Evolutionary conservation across 2,113 vertebrate genomes (phyloP), one percentile per base, ranked within the genome.

Genomic region (Emberiza fucata): DNA sequence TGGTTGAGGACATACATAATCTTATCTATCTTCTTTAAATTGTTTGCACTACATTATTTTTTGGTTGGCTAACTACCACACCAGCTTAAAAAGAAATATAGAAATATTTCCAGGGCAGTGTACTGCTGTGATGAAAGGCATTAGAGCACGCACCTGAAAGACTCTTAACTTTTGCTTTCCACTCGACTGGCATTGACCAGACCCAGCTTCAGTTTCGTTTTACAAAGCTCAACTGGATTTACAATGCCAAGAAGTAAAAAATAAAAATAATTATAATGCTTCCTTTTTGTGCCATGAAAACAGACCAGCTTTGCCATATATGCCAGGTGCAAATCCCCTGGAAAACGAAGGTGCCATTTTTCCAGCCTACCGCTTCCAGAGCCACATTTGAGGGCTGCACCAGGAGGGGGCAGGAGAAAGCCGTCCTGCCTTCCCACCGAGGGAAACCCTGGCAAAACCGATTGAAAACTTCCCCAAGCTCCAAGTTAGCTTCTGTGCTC

Each of bases 361-460:
- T 82, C 14, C 73, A 90, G 63, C 14, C 27, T 50, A 47, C 61
- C 4, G 63, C 48, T 90, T 54, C n/a, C 77, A 61, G 72, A 81
- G 77, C 37, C 93, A 94, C 90, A 51, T 86, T 85, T 35, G 86
- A 92, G 63, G 59, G 53, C 89, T 97, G 71, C 61, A 95, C 97
- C 97, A 97, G 96, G 95, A 94, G 96, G 88, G 97, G 96, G 96
- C 97, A 97, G 96, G 92, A 97, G 95, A 94, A 96, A 96, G 63
- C 95, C 88, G 2, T 93, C 77, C 85, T 92, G 76, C 81, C 76
- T 96, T 88, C 66, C 88, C 71, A 73, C 29, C 9, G 4, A 77
- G 80, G 92, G 90, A 87, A 92, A 71, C 79, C 81, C 85, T 96
- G 94, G 95, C 88, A 95, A 91, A 91, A 89, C 42, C 18, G 63